Evolutionary conservation across 2,888 invertebrate genomes (phyloP).

Genomic region (Cephus nigrinus): DNA sequence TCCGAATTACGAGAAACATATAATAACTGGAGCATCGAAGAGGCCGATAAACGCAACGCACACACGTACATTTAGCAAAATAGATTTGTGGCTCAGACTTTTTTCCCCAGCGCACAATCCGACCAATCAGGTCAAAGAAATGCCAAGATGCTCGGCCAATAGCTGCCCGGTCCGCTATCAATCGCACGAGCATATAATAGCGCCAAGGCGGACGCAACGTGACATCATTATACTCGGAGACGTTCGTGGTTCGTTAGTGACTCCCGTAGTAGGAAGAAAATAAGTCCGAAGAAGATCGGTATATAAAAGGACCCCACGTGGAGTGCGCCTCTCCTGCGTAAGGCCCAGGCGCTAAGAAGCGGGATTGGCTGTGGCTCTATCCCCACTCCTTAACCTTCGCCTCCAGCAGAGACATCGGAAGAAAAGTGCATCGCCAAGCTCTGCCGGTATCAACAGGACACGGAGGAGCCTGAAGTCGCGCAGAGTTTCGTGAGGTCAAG

Average conservation of each 20-base stretch:
- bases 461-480: not conserved
- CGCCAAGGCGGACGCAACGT: not conserved
- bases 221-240: not conserved
- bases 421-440: not conserved
- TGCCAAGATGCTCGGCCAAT: slow-evolving; percentile 16
- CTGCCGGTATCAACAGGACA: not conserved
- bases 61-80: not conserved
- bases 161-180: slow-evolving; percentile 15
- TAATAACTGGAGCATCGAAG: not conserved
- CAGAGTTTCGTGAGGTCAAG: not conserved
- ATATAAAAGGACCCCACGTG: not conserved
- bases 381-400: not conserved
- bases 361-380: not conserved
- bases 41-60: not conserved
- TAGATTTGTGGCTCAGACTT: not conserved
- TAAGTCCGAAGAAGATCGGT: not conserved
- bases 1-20: not conserved
- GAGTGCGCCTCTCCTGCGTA: not conserved
- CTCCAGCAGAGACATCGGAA: not conserved
- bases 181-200: slow-evolving; percentile 19
- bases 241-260: not conserved
- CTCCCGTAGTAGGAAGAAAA: not conserved
- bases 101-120: not conserved
- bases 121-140: slow-evolving; percentile 13
- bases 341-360: not conserved